Evolutionary conservation across 2,113 vertebrate genomes (phyloP).

Genomic region (Pampusana beccarii): DNA sequence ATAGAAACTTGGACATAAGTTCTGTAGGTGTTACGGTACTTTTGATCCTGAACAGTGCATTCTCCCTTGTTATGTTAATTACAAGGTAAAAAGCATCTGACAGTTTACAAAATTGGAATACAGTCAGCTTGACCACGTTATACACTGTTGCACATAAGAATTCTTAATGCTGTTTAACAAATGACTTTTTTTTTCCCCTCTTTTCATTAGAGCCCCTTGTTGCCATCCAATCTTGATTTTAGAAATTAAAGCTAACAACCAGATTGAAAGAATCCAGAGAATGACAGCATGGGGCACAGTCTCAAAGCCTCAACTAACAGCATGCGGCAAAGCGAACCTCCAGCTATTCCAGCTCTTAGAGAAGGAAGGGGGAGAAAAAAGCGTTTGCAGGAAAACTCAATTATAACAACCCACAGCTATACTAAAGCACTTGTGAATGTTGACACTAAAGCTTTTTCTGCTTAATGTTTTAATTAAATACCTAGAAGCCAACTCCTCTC

Average conservation of each 20-base stretch:
- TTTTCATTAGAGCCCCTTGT: slow-evolving; percentile 78
- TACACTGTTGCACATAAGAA: slow-evolving; percentile 15
- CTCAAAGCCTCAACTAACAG: slow-evolving; percentile 81
- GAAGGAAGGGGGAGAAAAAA: slow-evolving; percentile 28
- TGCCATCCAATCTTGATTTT: slow-evolving; percentile 78
- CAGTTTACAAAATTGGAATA: slow-evolving; percentile 53
- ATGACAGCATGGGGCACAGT: slow-evolving; percentile 78
- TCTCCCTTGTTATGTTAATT: slow-evolving; percentile 50
- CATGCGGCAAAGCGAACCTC: slow-evolving; percentile 76
- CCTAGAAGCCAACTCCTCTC: slow-evolving; percentile 77
- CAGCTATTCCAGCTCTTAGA: slow-evolving; percentile 72
- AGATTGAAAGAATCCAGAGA: slow-evolving; percentile 76
- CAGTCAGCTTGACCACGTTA: slow-evolving; percentile 44
- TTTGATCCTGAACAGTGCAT: neutral
- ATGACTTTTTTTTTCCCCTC: neutral
- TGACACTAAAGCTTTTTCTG: slow-evolving; percentile 75
- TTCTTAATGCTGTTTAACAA: slow-evolving; percentile 75
- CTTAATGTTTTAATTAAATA: slow-evolving; percentile 89
- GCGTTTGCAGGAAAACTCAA: slow-evolving; percentile 73
- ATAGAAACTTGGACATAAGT: neutral
- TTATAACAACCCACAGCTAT: slow-evolving; percentile 70
- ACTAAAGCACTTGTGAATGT: slow-evolving; percentile 75
- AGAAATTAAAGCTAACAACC: slow-evolving; percentile 81
- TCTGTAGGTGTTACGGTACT: neutral
- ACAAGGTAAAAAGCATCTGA: slow-evolving; percentile 12